phyloP scores from a whole-genome alignment of 2,888 invertebrate species.

The Halictus ligatus region DNA sequence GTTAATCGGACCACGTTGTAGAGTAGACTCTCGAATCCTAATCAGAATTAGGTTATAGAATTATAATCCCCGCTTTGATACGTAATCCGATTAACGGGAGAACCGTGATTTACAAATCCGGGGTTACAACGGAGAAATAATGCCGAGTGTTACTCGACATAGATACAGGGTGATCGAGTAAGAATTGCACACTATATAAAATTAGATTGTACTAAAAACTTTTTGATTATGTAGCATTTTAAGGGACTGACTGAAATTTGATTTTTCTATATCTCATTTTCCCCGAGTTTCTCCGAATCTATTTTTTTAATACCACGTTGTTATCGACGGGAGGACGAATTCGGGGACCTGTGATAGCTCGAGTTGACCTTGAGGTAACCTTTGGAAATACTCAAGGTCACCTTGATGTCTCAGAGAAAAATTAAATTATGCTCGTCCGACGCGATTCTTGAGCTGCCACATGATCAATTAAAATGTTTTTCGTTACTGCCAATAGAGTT shows the following conservation, averaged over 20 bases:
- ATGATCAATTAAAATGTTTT: neutral
- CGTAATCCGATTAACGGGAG: neutral
- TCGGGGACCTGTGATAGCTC: neutral
- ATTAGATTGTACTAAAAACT: neutral
- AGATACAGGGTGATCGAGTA: neutral
- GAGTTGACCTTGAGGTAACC: neutral
- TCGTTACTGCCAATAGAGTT: neutral
- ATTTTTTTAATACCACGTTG: too few relatives aligned
- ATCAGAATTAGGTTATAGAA: constrained; percentile 15
- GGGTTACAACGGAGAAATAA: neutral
- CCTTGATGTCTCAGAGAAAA: neutral
- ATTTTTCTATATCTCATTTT: neutral
- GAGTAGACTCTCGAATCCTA: neutral
- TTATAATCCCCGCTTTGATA: constrained; percentile 3
- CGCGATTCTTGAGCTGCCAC: too few relatives aligned
- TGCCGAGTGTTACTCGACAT: neutral
- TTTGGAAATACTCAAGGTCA: neutral
- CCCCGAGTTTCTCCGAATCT: neutral
- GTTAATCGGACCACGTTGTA: neutral
- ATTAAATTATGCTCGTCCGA: too few relatives aligned
- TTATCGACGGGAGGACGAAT: neutral
- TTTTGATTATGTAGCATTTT: too few relatives aligned
- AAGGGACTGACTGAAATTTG: too few relatives aligned
- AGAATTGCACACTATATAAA: neutral
- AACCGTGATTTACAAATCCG: neutral